Conservation (phyloP, 2,888 invertebrate species). For the Philereme vetulata region DNA sequence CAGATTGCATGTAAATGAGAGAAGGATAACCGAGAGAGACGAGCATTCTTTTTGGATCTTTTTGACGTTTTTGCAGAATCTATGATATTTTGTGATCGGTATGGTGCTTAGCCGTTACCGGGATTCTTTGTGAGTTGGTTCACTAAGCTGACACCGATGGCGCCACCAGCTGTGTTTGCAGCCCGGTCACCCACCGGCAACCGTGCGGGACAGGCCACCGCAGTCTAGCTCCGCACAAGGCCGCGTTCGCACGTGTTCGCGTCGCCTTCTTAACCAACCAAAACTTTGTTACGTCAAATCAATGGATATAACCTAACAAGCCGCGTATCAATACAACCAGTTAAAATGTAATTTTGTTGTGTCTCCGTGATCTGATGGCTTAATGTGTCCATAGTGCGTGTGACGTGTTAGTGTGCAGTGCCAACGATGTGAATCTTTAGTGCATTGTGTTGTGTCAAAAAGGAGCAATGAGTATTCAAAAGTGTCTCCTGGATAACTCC, state of each 20-base stretch:
- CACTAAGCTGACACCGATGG: slow-evolving; percentile 47
- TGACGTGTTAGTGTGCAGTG: slow-evolving; percentile 61
- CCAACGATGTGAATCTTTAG: slow-evolving; percentile 71
- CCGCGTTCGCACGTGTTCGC: slow-evolving; percentile 48
- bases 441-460: slow-evolving; percentile 54
- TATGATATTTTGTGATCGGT: slow-evolving; percentile 45
- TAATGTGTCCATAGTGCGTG: slow-evolving; percentile 49
- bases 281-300: slow-evolving; percentile 83
- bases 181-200: slow-evolving; percentile 35
- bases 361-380: slow-evolving; percentile 53
- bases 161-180: slow-evolving; percentile 57
- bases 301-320: slow-evolving; percentile 83
- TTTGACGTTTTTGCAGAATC: slow-evolving; percentile 36
- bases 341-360: slow-evolving; percentile 70
- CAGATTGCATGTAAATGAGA: slow-evolving; percentile 34
- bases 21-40: slow-evolving; percentile 12
- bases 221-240: slow-evolving; percentile 61
- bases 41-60: slow-evolving; percentile 41
- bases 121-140: slow-evolving; percentile 48
- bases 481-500: slow-evolving; percentile 81
- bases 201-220: slow-evolving; percentile 37
- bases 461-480: slow-evolving; percentile 79
- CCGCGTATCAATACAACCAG: slow-evolving; percentile 51
- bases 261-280: slow-evolving; percentile 43
- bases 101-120: slow-evolving; percentile 46